Evolutionary conservation across 2,888 invertebrate genomes (phyloP), one percentile per base, ranked within the genome.

Genomic region (Phymatocera aterrima): DNA sequence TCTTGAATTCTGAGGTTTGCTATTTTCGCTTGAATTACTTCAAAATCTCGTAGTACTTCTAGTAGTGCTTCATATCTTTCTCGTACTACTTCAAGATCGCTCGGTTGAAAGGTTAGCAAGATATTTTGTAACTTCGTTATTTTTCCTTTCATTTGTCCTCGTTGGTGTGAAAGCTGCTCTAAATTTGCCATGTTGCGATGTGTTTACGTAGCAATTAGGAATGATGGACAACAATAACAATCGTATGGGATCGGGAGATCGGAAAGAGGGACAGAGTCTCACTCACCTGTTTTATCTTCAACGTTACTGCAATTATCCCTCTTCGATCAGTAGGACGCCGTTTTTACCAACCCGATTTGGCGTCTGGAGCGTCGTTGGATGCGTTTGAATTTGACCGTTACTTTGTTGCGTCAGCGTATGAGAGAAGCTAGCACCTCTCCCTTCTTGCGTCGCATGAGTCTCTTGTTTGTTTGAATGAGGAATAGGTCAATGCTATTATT

Each of bases 1-100:
- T 40, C 28, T 68, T 68, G 21, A 46, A 68, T 68, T 68, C 68
- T 40, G 15, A 18, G 4, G 46, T 68, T 12, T 28, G 68, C 68
- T 1, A 68, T 68, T 15, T 43, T 46, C 21, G 15, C 12, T 21
- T 68, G 68, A 68, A 15, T 12, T 12, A 12, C 46, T 21, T 68
- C 43, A 10, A 68, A 68, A 10, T 68, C 68, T 6, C 24, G 18
- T 10, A 68, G n/a, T 15, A 68, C 21, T 18, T 5, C 46, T 68
- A 43, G 68, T 68, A 68, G 40, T 18, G 18, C 15, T 43, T 68
- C 43, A 28, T 68, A 68, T 40, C 68, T 18, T 43, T 68, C 68
- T 68, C 28, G 68, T 68, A 68, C 12, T 21, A 24, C 0, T 15
- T 68, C 46, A 4, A 68, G 21, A 8, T 68, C 68, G 10, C 24